These are phyloP conservation scores for Hoplias malabaricus DNA, from an alignment of 2,113 vertebrate genomes.

Conservation along the genomic window DNA sequence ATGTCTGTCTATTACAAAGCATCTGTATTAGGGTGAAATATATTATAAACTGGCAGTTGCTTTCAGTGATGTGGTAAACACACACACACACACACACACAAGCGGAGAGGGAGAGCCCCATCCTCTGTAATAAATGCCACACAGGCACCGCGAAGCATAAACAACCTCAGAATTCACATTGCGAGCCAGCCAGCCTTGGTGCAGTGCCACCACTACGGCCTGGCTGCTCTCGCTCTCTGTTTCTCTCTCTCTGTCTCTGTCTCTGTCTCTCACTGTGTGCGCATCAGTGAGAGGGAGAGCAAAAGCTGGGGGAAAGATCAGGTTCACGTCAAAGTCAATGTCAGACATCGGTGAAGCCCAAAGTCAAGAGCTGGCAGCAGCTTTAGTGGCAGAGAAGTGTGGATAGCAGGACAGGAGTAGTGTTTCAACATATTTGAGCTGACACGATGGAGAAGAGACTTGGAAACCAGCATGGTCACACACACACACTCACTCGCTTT, in stretches of 20 bases:
- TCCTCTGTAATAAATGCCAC: conserved; percentile 47
- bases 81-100: conserved; percentile 27
- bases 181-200: conserved; percentile 29
- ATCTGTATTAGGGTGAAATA: conserved; percentile 34
- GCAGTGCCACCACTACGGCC: conserved; percentile 25
- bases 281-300: conserved; percentile 12
- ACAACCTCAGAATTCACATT: conserved; percentile 30
- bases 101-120: conserved; percentile 24
- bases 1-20: conserved; percentile 31
- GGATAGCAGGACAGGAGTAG: conserved; percentile 16
- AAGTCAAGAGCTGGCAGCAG: conserved; percentile 33
- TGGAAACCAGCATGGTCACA: conserved; percentile 5
- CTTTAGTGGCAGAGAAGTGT: conserved; percentile 31
- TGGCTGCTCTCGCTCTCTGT: conserved; percentile 32
- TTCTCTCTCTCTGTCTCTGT: conserved; percentile 14
- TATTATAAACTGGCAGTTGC: conserved; percentile 42
- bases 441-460: neutral
- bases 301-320: neutral
- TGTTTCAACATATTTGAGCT: conserved; percentile 20
- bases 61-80: conserved; percentile 45
- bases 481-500: neutral
- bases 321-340: conserved; percentile 39
- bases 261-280: conserved; percentile 29
- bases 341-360: conserved; percentile 28
- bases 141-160: conserved; percentile 28